Conservation (phyloP, 1,140 invertebrate species). For the Bombus ignitus region DNA sequence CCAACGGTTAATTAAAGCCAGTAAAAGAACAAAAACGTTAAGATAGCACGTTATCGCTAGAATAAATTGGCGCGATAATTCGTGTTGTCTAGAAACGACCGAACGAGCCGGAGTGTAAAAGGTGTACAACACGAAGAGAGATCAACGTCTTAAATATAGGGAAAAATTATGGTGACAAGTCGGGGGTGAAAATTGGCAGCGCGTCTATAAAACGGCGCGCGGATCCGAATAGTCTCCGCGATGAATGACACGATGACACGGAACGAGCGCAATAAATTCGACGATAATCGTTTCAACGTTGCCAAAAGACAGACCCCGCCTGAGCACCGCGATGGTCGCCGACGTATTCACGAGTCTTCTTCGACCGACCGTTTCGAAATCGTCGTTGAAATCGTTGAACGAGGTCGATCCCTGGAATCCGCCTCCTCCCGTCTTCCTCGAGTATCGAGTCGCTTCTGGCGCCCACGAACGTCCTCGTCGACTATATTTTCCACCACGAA, state of each 20-base stretch:
- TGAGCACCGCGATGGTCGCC: constrained; percentile 9
- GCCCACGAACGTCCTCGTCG: not conserved
- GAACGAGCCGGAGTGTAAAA: constrained; percentile 6
- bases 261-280: constrained; percentile 54
- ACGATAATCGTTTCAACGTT: constrained; percentile 52
- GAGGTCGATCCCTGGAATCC: constrained; percentile 22
- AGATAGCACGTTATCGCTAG: not conserved
- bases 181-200: constrained; percentile 46
- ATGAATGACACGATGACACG: constrained; percentile 62
- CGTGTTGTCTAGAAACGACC: no score
- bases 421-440: not conserved
- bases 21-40: not conserved
- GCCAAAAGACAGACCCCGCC: constrained; percentile 48
- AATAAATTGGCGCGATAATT: not conserved
- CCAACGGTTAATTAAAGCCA: not conserved
- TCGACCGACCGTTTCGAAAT: constrained; percentile 39
- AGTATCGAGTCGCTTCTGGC: not conserved
- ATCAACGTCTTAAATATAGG: constrained; percentile 29
- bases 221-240: constrained; percentile 21
- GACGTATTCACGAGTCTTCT: constrained; percentile 32
- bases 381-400: constrained; percentile 7
- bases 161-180: constrained; percentile 11
- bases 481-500: not conserved
- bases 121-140: constrained; percentile 13
- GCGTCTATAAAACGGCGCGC: constrained; percentile 29